Conservation (phyloP, 2,888 invertebrate genomes). For the Abrostola tripartita region DNA sequence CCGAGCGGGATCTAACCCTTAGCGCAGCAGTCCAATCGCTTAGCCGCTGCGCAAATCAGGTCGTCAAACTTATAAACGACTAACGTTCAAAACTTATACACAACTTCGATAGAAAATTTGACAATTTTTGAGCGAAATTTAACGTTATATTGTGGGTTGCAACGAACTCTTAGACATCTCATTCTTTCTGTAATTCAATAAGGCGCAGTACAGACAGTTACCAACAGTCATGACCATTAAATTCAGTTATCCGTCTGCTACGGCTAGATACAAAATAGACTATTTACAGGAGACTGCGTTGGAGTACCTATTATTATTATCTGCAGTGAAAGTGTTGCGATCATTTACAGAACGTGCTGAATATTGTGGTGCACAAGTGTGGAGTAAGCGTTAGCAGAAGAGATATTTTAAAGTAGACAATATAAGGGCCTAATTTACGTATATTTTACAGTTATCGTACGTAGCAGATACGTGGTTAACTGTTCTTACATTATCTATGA, state of each 20-base stretch:
- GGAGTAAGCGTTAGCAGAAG: constrained; percentile 25
- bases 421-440: not conserved
- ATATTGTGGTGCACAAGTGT: constrained; percentile 24
- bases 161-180: not conserved
- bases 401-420: not conserved
- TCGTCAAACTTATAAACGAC: too few species aligned
- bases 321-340: constrained; percentile 50
- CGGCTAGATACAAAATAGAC: constrained; percentile 38
- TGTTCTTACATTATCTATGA: too few species aligned
- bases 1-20: too few species aligned
- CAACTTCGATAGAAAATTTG: too few species aligned
- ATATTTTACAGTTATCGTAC: too few species aligned
- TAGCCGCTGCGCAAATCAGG: too few species aligned
- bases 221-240: constrained; percentile 42
- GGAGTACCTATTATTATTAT: constrained; percentile 49
- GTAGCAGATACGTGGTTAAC: too few species aligned
- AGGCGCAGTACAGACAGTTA: constrained; percentile 27
- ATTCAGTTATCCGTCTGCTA: constrained; percentile 43
- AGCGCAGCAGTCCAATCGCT: too few species aligned
- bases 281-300: constrained; percentile 47
- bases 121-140: too few species aligned
- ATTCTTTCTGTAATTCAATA: constrained; percentile 20
- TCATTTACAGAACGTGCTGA: constrained; percentile 46
- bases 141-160: too few species aligned
- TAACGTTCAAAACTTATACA: too few species aligned